Percentiles rank a stretch among this genome's conserved stretches.
phyloP scores from a whole-genome alignment of 2,888 invertebrate species.

The Noctua fimbriata region DNA sequence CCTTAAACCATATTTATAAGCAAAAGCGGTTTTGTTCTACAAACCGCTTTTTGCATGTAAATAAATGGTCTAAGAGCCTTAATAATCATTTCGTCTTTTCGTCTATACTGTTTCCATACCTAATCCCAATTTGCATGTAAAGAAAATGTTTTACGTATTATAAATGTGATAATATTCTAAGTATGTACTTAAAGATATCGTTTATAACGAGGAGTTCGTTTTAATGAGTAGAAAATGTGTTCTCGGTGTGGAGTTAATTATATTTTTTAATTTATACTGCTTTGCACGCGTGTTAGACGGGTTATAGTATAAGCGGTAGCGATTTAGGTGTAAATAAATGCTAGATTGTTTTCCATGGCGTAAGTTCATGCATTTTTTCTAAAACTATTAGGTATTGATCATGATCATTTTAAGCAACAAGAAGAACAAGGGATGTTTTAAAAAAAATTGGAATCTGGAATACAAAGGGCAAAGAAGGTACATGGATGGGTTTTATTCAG shows the following conservation, averaged over 20 bases:
- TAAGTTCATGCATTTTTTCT: not conserved
- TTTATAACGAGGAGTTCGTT: constrained; percentile 36
- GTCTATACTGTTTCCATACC: not conserved
- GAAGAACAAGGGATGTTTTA: too few species aligned
- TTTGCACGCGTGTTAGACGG: constrained; percentile 31
- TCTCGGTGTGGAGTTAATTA: constrained; percentile 57
- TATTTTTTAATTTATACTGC: constrained; percentile 64
- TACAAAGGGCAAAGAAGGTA: too few species aligned
- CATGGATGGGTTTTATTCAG: too few species aligned
- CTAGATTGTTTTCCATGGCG: too few species aligned
- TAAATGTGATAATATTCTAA: constrained; percentile 22
- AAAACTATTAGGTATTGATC: not conserved
- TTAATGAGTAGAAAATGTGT: constrained; percentile 65
- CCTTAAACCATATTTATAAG: not conserved
- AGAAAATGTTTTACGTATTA: constrained; percentile 29
- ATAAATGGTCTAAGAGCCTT: too few species aligned
- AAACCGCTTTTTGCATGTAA: too few species aligned
- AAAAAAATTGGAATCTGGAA: too few species aligned
- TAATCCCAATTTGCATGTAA: not conserved
- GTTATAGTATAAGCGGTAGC: constrained; percentile 25
- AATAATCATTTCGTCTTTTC: not conserved
- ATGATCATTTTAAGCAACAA: not conserved
- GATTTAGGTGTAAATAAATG: constrained; percentile 4
- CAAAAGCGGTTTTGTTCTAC: not conserved
- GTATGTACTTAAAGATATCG: constrained; percentile 31